Conservation (phyloP, 2,888 invertebrate species). For the Artemia sinica region DNA sequence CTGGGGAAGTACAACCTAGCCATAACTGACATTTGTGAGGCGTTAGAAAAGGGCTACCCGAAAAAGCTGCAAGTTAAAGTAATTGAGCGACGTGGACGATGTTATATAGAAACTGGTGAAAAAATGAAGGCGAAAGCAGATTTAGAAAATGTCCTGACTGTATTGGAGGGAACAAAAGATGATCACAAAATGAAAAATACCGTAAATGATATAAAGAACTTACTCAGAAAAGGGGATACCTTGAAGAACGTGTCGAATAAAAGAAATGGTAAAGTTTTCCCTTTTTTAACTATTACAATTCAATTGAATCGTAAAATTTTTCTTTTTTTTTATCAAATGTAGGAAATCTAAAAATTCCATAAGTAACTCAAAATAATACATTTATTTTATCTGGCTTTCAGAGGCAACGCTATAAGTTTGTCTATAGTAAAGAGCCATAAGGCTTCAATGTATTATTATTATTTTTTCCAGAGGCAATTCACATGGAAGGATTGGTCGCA, state of each 20-base stretch:
- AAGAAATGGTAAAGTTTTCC: neutral
- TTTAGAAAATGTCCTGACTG: conserved; percentile 49
- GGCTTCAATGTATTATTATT: too few relatives aligned
- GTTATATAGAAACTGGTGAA: conserved; percentile 44
- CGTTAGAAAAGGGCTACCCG: conserved; percentile 25
- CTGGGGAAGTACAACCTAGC: conserved; percentile 38
- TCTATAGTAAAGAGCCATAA: too few relatives aligned
- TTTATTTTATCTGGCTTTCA: too few relatives aligned
- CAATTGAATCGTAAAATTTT: too few relatives aligned
- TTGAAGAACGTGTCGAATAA: conserved; percentile 1
- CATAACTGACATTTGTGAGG: conserved; percentile 23
- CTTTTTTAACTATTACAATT: too few relatives aligned
- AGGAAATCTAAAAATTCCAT: too few relatives aligned
- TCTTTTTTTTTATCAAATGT: too few relatives aligned
- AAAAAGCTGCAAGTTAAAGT: conserved; percentile 58
- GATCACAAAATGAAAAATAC: conserved; percentile 8
- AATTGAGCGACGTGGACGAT: conserved; percentile 46
- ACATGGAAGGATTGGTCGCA: too few relatives aligned
- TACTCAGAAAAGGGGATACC: neutral
- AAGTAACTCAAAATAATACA: too few relatives aligned
- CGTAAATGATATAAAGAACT: neutral
- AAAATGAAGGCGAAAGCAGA: conserved; percentile 46
- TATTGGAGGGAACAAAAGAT: conserved; percentile 38
- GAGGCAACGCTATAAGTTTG: too few relatives aligned
- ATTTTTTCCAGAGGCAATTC: too few relatives aligned